Evolutionary conservation across 2,113 vertebrate species (phyloP).

Genomic region (Castor canadensis): DNA sequence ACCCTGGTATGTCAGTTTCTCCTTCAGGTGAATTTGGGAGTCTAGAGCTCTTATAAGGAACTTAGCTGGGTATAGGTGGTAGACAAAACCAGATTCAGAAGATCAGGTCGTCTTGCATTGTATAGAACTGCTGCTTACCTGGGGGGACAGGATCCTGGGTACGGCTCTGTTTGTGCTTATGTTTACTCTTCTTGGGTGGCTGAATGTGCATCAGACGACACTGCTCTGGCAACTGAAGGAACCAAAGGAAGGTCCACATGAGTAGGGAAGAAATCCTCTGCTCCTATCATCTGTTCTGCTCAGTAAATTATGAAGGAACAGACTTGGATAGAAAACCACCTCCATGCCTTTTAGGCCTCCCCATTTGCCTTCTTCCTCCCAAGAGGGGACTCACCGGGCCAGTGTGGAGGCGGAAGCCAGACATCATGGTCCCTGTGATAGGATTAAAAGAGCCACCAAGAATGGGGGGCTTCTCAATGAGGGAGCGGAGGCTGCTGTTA

Average conservation of each 20-base stretch:
- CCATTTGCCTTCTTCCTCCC: background rate
- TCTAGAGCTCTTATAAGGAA: background rate
- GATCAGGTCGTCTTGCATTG: rapidly evolving
- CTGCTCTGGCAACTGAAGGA: constrained; percentile 93
- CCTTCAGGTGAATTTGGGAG: background rate
- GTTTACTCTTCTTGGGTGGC: constrained; percentile 98
- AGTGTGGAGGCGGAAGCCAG: constrained; percentile 96
- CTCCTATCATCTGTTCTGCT: background rate
- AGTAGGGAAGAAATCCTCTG: background rate
- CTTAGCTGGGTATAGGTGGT: background rate
- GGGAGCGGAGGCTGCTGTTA: constrained; percentile 95
- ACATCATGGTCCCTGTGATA: constrained; percentile 94
- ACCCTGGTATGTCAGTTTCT: background rate
- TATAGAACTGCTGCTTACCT: constrained; percentile 81
- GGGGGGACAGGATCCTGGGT: constrained; percentile 95
- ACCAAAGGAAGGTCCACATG: background rate
- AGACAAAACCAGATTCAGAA: background rate
- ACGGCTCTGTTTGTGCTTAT: constrained; percentile 96
- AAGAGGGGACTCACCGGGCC: constrained; percentile 90
- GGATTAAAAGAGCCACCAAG: constrained; percentile 96
- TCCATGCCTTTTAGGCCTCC: background rate
- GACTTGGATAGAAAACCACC: background rate
- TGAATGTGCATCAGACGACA: constrained; percentile 98
- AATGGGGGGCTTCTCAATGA: constrained; percentile 97
- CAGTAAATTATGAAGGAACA: background rate